Evolutionary conservation across 2,888 invertebrate species (phyloP), one percentile per base, ranked within the genome.

Genomic region (Sphecodes monilicornis): DNA sequence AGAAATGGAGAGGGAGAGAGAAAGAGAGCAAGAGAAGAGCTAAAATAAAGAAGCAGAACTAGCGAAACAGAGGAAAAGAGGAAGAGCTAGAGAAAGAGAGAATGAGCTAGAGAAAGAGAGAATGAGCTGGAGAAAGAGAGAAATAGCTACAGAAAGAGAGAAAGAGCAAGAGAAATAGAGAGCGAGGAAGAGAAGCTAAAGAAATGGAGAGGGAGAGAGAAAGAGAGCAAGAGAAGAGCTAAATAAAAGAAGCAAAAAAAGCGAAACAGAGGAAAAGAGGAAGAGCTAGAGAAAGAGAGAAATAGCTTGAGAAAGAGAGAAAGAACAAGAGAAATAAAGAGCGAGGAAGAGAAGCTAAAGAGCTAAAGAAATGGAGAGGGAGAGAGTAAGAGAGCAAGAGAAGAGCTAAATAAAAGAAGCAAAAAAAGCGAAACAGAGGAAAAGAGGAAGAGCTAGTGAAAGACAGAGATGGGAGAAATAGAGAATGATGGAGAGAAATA

Each of bases 381-480:
- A n/a, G n/a, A n/a, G n/a, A n/a, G n/a, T n/a, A n/a, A n/a, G n/a
- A n/a, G n/a, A n/a, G n/a, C n/a, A n/a, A n/a, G n/a, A n/a, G n/a
- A n/a, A n/a, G n/a, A n/a, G n/a, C n/a, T n/a, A n/a, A n/a, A n/a
- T n/a, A n/a, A n/a, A n/a, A n/a, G n/a, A n/a, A n/a, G n/a, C n/a
- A n/a, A n/a, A n/a, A n/a, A n/a, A n/a, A n/a, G n/a, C n/a, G n/a
- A n/a, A n/a, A n/a, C n/a, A n/a, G n/a, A n/a, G n/a, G n/a, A 36
- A 46, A 8, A 29, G 73, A 85, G 36, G 80, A 50, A 71, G 36
- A 78, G 70, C n/a, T 60, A 43, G 32, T 64, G 18, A 32, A 11
- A 4, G 26, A 3, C 29, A 41, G 68, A 57, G 57, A 46, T 72
- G 57, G 26, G 57, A 41, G 72, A 64, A 18, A 43, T 68, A 73